Conservation (phyloP, 1,140 invertebrate genomes). For the Papilio helenus region DNA sequence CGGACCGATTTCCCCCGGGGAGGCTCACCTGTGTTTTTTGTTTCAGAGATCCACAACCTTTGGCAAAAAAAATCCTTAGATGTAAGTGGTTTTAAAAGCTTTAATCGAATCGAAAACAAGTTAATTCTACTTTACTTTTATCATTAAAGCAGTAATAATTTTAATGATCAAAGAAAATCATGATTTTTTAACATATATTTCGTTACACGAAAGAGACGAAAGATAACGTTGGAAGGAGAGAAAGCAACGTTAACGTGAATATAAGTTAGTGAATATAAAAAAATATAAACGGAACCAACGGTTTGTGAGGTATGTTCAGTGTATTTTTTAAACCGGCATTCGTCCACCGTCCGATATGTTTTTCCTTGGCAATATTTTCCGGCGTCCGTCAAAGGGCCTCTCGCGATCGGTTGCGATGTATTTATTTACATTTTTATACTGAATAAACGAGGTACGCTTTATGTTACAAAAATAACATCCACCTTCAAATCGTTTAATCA, state of each 20-base stretch:
- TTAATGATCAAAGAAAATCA: no score
- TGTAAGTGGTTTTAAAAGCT: not conserved
- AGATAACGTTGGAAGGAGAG: not conserved
- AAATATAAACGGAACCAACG: constrained; percentile 26
- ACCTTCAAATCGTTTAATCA: constrained; percentile 2
- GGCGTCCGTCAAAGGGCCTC: constrained; percentile 44
- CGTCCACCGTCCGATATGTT: constrained; percentile 37
- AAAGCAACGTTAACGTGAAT: not conserved
- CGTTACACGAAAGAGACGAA: not conserved
- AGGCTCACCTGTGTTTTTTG: constrained; percentile 37
- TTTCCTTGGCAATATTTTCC: constrained; percentile 41
- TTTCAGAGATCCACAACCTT: constrained; percentile 21
- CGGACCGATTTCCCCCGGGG: constrained; percentile 41
- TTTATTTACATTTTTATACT: constrained; percentile 47
- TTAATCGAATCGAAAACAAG: not conserved
- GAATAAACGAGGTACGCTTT: constrained; percentile 37
- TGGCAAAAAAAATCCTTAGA: constrained; percentile 21
- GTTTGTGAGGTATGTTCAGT: not conserved
- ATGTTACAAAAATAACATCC: constrained; percentile 25
- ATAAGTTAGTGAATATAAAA: not conserved
- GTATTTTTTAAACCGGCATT: constrained; percentile 36
- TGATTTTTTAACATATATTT: not conserved
- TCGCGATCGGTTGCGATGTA: constrained; percentile 40
- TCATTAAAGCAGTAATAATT: no score
- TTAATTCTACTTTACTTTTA: no score